Evolutionary conservation across 2,113 vertebrate species (phyloP), one percentile per base, ranked within the genome.

Genomic region (Corythornis cristatus): DNA sequence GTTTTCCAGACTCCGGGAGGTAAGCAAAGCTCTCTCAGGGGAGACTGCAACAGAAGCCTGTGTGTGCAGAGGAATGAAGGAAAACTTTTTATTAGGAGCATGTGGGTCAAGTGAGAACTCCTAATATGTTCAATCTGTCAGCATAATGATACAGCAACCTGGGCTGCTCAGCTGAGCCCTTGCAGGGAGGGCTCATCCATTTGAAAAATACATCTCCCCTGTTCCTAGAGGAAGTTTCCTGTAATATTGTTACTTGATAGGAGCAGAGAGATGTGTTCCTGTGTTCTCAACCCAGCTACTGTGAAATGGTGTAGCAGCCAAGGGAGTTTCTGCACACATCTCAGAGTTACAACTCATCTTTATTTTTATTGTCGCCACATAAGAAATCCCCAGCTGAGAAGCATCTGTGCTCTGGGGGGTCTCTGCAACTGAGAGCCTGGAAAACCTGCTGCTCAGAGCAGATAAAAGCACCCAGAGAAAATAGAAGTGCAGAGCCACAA

Each of bases 51-150:
- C 89, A 93, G 79, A 81, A 94, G 70, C 58, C 60, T 3, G 1
- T 88, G 80, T 93, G 45, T 93, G 77, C 54, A 86, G 56, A 81
- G 74, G 89, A 90, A 82, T 91, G 65, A 93, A 96, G 89, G 91
- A 83, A 89, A 94, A 66, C 11, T 46, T 89, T 93, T 84, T 93
- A 95, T 93, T 94, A 88, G 76, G 88, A 95, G 54, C 83, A 65
- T 42, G 40, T 89, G 70, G 50, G 56, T 82, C 80, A 89, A 64
- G 83, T 83, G 82, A 92, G 64, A 91, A 62, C 53, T 93, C 26
- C 48, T 57, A 73, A 73, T 56, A n/a, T 1, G 2, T 70, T 79
- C 65, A 85, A 21, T 80, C 60, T 90, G 66, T 94, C 66, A 78
- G 40, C 21, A 48, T 94, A 45, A 83, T 85, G 61, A 43, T 61